A percentile compares a stretch with the other conserved stretches of the same genome.
Evolutionary conservation across 64 coral and sea anemone species (phyloP).

Genomic region (Cladopsammia gracilis): DNA sequence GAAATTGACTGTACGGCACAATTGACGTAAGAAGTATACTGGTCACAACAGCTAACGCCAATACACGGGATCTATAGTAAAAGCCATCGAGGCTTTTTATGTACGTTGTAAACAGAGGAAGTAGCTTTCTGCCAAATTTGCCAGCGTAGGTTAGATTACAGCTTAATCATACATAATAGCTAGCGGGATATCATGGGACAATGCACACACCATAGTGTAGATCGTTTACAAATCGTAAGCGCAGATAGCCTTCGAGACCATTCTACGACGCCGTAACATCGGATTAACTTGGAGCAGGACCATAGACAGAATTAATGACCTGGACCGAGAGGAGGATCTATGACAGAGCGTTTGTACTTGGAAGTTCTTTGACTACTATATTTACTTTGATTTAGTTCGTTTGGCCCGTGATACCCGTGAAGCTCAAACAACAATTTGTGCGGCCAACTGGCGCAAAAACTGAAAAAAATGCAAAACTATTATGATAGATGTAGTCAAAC

Average conservation of each 20-base stretch:
- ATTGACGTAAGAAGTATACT: not conserved
- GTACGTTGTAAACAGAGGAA: not conserved
- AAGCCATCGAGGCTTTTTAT: too few species aligned
- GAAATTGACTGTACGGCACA: too few species aligned
- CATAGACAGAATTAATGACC: not conserved
- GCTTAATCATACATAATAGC: not conserved
- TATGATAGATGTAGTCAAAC: not conserved
- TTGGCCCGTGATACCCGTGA: too few species aligned
- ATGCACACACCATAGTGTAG: conserved; percentile 16
- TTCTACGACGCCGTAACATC: not conserved
- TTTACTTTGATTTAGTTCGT: not conserved
- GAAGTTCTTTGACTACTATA: not conserved
- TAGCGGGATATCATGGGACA: not conserved
- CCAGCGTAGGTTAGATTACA: not conserved
- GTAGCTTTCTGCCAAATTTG: not conserved
- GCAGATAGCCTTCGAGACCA: not conserved
- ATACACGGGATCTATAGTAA: too few species aligned
- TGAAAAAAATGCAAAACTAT: too few species aligned
- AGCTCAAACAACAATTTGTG: too few species aligned
- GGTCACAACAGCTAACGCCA: too few species aligned
- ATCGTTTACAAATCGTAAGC: not conserved
- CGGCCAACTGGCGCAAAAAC: too few species aligned
- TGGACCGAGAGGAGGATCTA: not conserved
- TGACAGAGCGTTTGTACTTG: not conserved
- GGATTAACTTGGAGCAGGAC: not conserved